These are phyloP conservation scores for Archips crataeganus DNA, from an alignment of 2,888 invertebrate genomes.

Conservation along the genomic window DNA sequence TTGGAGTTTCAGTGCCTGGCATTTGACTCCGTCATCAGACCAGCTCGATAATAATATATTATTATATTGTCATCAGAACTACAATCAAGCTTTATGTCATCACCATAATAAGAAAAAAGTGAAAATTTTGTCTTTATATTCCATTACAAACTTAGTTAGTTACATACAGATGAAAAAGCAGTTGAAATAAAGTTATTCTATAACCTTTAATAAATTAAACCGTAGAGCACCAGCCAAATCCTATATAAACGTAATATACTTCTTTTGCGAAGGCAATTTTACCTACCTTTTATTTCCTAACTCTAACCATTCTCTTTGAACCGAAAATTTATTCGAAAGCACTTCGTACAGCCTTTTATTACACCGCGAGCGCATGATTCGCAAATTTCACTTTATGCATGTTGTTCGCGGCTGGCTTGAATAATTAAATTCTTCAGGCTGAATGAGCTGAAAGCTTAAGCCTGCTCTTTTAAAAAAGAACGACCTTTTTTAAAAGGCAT, in stretches of 20 bases:
- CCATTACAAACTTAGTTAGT: no score
- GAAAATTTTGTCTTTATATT: no score
- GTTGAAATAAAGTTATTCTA: neutral
- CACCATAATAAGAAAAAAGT: no score
- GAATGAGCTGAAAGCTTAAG: neutral
- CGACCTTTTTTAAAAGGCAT: neutral
- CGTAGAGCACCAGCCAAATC: neutral
- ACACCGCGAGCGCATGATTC: neutral
- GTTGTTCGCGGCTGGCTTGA: neutral
- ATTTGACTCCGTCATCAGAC: no score
- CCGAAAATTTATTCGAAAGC: constrained; percentile 15
- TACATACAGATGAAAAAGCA: no score
- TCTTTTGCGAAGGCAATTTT: neutral
- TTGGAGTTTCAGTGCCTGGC: no score
- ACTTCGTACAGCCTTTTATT: constrained; percentile 9
- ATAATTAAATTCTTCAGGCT: constrained; percentile 23
- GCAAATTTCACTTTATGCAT: constrained; percentile 9
- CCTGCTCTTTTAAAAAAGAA: neutral
- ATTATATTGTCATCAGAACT: no score
- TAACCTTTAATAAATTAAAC: constrained; percentile 6
- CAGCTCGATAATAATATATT: no score
- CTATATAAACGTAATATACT: constrained; percentile 7
- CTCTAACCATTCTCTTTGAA: constrained; percentile 3
- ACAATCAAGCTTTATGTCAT: no score
- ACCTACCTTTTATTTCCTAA: neutral